Conservation (phyloP, 2,888 invertebrate species). For the Sipha maydis region DNA sequence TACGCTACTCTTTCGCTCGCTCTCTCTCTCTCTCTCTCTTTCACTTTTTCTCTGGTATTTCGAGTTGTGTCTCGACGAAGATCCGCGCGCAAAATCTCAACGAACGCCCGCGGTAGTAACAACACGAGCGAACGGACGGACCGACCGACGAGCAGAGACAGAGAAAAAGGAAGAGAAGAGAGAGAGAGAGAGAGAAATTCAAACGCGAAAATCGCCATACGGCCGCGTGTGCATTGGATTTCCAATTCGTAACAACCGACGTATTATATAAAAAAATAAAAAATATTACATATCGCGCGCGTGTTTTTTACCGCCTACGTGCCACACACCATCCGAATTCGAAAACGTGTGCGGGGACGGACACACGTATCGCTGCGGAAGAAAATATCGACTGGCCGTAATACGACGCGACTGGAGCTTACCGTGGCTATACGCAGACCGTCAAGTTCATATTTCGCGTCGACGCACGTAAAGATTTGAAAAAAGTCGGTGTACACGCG, state of each 20-base stretch:
- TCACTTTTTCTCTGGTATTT: too few species aligned
- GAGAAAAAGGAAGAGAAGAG: too few species aligned
- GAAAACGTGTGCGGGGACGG: not conserved
- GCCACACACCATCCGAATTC: not conserved
- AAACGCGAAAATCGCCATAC: not conserved
- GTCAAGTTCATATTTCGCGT: too few species aligned
- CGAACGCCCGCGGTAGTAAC: not conserved
- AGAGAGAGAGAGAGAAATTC: too few species aligned
- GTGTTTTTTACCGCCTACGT: constrained; percentile 55
- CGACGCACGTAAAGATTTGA: too few species aligned
- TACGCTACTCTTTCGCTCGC: not conserved
- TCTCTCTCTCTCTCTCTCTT: too few species aligned
- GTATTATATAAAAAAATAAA: not conserved
- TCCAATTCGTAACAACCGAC: not conserved
- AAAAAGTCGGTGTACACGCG: too few species aligned
- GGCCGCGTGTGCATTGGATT: not conserved
- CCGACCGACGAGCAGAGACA: not conserved
- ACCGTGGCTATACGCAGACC: too few species aligned
- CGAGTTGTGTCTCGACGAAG: not conserved
- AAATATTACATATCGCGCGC: not conserved
- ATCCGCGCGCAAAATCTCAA: not conserved
- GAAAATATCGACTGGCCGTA: too few species aligned
- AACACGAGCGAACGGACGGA: not conserved
- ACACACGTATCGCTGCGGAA: not conserved
- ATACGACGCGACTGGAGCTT: too few species aligned